These are phyloP conservation scores for Megaceryle maxima DNA, from an alignment of 2,113 vertebrate species.

Conservation along the genomic window DNA sequence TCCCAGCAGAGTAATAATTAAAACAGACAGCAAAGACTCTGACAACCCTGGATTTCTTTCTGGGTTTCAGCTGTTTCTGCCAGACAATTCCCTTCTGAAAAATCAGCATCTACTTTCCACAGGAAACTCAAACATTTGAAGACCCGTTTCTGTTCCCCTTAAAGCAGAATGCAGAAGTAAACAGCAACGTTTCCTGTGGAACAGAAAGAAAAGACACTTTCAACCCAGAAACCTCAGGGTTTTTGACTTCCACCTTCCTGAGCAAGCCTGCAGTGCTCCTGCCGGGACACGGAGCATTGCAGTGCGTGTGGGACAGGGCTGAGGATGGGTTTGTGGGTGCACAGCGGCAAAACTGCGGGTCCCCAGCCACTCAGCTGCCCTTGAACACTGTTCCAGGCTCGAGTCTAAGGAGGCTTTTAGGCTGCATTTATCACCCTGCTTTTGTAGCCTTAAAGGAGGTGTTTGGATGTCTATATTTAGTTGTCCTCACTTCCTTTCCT, in stretches of 20 bases:
- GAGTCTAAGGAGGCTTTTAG: neutral
- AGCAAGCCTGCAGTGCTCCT: accelerated
- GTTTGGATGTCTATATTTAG: constrained; percentile 32
- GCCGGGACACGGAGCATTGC: accelerated
- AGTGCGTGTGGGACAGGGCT: neutral
- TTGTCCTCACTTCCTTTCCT: neutral
- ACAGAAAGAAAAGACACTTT: neutral
- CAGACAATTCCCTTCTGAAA: neutral
- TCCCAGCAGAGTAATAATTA: constrained; percentile 41
- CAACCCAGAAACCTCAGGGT: neutral
- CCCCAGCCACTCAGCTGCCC: neutral
- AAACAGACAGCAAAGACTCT: neutral
- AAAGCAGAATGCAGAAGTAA: neutral
- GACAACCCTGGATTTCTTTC: neutral
- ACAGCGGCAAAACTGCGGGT: accelerated
- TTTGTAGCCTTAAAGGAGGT: neutral
- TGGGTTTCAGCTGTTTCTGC: neutral
- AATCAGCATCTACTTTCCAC: neutral
- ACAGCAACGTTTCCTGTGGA: neutral
- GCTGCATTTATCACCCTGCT: neutral
- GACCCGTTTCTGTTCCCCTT: neutral
- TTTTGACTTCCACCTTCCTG: neutral
- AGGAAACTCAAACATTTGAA: neutral
- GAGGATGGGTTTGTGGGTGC: neutral
- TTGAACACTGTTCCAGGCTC: neutral